Base-by-base conservation (phyloP, 2,113 vertebrate species). In the Verasper variegatus region DNA sequence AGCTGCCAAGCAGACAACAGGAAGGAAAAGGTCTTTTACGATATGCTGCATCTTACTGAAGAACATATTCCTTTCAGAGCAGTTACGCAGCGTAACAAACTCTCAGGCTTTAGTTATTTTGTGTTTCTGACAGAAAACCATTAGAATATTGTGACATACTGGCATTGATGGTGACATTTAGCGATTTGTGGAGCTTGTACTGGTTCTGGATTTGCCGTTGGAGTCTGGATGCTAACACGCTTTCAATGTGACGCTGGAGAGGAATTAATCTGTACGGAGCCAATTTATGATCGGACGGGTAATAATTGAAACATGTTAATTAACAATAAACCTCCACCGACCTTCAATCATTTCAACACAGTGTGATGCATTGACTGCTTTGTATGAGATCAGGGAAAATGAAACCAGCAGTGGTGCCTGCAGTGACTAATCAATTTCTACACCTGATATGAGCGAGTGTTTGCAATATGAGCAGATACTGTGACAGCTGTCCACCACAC, bases 231-330 rank as follows among this genome's bases (percentile, higher is more conserved):
- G 31, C 23, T 73, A 27, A 78, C 27, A 35, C 3, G n/a, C n/a
- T 51, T 85, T 76, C 60, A 24, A 76, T 79, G 62, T 40, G 5
- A 72, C 20, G n/a, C 45, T 63, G 61, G 42, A 61, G 31, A 58
- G 31, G 27, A 84, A 70, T 11, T 66, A 60, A 77, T 78, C 47
- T 52, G 45, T 71, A 15, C 51, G 26, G 80, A 86, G 42, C 13
- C 54, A 49, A 74, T 66, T 74, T 61, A 2, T 49, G 55, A 66
- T 57, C 12, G n/a, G 6, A 59, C 62, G 56, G 23, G 61, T 54
- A 75, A 78, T 76, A 74, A 78, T 60, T 84, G 47, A 74, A 82
- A 83, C 15, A 56, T 80, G 37, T 76, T 80, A 40, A 78, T 60
- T 83, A 76, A 66, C 58, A 24, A 63, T 63, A 72, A 83, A 84